Conservation (phyloP, 2,113 vertebrate species). For the Cisticola juncidis region DNA sequence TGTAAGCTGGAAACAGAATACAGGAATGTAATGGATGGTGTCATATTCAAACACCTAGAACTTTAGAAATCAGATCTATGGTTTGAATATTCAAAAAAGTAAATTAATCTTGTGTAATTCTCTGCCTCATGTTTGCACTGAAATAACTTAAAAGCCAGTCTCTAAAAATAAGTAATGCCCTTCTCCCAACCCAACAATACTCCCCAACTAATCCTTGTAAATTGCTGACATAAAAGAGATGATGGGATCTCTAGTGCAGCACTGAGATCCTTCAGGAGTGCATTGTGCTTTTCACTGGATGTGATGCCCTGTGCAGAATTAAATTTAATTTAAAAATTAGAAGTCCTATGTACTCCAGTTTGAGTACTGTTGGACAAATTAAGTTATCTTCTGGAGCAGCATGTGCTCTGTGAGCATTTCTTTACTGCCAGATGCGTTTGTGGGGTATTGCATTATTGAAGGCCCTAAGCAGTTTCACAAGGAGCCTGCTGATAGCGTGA, state of each 20-base stretch:
- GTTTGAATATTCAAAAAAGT: background rate
- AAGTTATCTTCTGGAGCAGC: background rate
- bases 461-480: background rate
- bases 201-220: background rate
- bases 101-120: background rate
- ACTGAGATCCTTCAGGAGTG: background rate
- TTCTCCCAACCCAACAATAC: background rate
- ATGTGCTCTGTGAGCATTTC: background rate
- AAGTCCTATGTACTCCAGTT: background rate
- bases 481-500: background rate
- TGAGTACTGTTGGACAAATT: slow-evolving; percentile 6
- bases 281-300: background rate
- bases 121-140: background rate
- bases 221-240: background rate
- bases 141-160: background rate
- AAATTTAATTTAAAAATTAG: slow-evolving; percentile 1
- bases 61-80: background rate
- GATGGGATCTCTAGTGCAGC: background rate
- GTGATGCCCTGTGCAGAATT: background rate
- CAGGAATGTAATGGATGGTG: background rate
- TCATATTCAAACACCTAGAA: background rate
- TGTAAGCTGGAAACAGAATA: background rate
- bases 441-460: background rate
- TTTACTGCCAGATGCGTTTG: background rate
- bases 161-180: background rate